Evolutionary conservation across 2,888 invertebrate species (phyloP).

Genomic region (Philhelius pedissequus): DNA sequence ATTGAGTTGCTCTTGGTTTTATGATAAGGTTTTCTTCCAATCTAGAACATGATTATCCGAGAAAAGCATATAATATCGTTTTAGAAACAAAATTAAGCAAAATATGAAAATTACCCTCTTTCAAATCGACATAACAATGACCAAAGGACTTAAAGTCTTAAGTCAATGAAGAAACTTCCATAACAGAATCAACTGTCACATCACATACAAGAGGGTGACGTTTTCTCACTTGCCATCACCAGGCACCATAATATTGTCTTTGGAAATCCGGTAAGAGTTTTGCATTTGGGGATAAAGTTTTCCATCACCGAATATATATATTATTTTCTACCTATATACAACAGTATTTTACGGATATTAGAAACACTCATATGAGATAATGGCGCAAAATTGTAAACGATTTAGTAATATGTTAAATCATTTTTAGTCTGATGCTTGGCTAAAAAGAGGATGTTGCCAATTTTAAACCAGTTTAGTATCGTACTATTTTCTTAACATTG

Average conservation of each 20-base stretch:
- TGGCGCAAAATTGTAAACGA: too few relatives aligned
- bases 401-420: too few relatives aligned
- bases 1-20: background rate
- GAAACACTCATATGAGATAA: too few relatives aligned
- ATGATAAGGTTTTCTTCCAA: background rate
- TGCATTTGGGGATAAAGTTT: conserved; percentile 53
- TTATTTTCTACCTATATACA: background rate
- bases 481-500: too few relatives aligned
- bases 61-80: conserved; percentile 38
- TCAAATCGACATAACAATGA: background rate
- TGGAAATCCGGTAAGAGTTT: conserved; percentile 41
- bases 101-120: conserved; percentile 45
- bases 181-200: conserved; percentile 34
- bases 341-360: too few relatives aligned
- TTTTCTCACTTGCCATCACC: conserved; percentile 37
- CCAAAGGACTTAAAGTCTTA: conserved; percentile 18
- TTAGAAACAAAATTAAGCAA: conserved; percentile 48
- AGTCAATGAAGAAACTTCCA: conserved; percentile 36
- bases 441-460: too few relatives aligned
- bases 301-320: conserved; percentile 39
- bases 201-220: conserved; percentile 57
- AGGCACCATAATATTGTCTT: conserved; percentile 13
- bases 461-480: too few relatives aligned
- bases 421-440: too few relatives aligned
- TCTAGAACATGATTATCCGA: conserved; percentile 20